phyloP scores from a whole-genome alignment of 2,888 invertebrate genomes.

The Capitulum mitella region DNA sequence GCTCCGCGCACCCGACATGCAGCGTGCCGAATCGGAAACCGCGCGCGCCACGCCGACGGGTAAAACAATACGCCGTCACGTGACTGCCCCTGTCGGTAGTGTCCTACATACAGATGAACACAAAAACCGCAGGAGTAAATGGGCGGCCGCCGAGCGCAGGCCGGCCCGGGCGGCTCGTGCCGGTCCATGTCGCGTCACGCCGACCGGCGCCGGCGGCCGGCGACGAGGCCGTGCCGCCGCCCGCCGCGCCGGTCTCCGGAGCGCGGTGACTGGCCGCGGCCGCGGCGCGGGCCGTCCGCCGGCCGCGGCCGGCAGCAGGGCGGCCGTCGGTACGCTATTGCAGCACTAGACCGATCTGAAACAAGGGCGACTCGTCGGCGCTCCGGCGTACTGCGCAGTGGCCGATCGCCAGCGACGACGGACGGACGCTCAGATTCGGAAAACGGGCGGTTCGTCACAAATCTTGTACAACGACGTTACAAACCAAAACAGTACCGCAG shows the following conservation, averaged over 20 bases:
- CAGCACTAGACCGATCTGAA: slow-evolving; percentile 9
- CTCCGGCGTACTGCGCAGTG: not conserved
- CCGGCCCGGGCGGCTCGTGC: not conserved
- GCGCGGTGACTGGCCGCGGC: not conserved
- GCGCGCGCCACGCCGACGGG: not conserved
- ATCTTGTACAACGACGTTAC: no score
- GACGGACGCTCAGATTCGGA: not conserved
- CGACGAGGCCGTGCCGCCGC: not conserved
- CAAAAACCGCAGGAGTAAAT: not conserved
- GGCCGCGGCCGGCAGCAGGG: not conserved
- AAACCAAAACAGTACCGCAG: no score
- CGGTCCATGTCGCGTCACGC: not conserved
- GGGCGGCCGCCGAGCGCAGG: not conserved
- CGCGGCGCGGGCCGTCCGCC: not conserved
- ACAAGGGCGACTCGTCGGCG: not conserved
- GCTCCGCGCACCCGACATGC: not conserved
- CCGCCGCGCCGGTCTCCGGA: not conserved
- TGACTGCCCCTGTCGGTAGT: not conserved
- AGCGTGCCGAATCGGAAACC: not conserved
- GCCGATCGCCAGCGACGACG: no score
- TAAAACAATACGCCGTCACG: not conserved
- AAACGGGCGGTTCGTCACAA: no score
- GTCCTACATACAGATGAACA: not conserved
- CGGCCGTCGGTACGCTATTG: not conserved
- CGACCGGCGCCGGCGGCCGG: not conserved